A percentile compares a stretch with the other conserved stretches of the same genome.
Evolutionary conservation across 2,797 vertebrate genomes (phyloP).

Genomic region (Phalloptychus januarius): DNA sequence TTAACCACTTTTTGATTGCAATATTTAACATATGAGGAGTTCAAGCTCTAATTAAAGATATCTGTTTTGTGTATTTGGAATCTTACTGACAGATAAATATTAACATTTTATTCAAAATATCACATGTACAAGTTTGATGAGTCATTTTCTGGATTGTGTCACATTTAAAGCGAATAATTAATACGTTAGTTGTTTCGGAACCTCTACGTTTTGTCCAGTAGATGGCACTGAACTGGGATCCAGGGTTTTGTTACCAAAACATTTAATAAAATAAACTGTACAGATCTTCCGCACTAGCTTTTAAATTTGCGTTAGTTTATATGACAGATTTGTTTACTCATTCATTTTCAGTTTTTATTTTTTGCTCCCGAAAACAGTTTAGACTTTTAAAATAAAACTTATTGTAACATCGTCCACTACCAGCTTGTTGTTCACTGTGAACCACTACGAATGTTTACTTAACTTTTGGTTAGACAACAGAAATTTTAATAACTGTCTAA

Average conservation of each 20-base stretch:
- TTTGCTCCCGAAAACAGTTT: not conserved
- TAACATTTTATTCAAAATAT: not conserved
- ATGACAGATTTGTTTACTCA: not conserved
- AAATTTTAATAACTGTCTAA: not conserved
- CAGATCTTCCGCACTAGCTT: not conserved
- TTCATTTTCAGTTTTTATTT: not conserved
- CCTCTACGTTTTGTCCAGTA: not conserved
- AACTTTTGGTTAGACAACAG: not conserved
- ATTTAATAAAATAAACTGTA: no score
- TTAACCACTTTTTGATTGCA: not conserved
- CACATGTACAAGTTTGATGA: not conserved
- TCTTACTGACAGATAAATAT: not conserved
- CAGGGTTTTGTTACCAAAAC: not conserved
- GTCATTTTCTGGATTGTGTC: not conserved
- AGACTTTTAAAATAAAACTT: not conserved
- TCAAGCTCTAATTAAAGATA: not conserved
- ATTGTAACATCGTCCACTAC: not conserved
- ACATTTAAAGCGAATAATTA: not conserved
- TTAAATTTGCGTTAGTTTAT: not conserved
- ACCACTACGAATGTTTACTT: not conserved
- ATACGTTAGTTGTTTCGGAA: not conserved
- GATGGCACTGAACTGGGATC: not conserved
- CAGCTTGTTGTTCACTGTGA: not conserved
- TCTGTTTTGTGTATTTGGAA: not conserved
- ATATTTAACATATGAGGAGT: not conserved